phyloP scores from a whole-genome alignment of 1,140 invertebrate species.

The Drosophila tropicalis region DNA sequence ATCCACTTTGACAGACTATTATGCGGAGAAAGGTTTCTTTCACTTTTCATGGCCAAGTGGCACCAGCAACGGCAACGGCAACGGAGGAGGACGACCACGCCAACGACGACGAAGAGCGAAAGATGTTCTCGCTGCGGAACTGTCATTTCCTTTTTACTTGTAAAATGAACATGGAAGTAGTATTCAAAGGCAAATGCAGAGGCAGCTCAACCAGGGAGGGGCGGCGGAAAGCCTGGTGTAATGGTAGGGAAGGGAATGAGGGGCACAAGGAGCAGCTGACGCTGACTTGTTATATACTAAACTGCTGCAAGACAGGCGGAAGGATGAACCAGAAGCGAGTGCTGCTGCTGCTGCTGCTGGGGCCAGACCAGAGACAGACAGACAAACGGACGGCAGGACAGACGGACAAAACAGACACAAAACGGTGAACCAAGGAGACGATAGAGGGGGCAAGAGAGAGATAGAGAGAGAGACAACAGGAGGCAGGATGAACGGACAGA shows the following conservation, averaged over 20 bases:
- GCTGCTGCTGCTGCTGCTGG: slow-evolving; percentile 21
- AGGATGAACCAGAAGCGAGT: slow-evolving; percentile 69
- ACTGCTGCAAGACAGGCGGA: slow-evolving; percentile 68
- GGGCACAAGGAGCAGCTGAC: slow-evolving; percentile 69
- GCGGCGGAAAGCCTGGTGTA: background rate
- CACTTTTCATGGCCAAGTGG: slow-evolving; percentile 54
- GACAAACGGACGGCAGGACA: slow-evolving; percentile 43
- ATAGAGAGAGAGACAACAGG: slow-evolving; percentile 24
- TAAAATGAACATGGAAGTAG: slow-evolving; percentile 82
- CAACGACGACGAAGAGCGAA: slow-evolving; percentile 48
- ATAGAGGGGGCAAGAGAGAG: slow-evolving; percentile 10
- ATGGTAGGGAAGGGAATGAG: slow-evolving; percentile 18
- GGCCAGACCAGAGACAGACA: slow-evolving; percentile 51
- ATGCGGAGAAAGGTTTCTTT: slow-evolving; percentile 80
- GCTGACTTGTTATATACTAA: slow-evolving; percentile 81
- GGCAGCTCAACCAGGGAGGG: slow-evolving; percentile 13
- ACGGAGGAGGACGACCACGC: slow-evolving; percentile 22
- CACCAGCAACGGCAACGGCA: slow-evolving; percentile 6
- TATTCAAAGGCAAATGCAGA: slow-evolving; percentile 79
- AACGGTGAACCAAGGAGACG: slow-evolving; percentile 21
- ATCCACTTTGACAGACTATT: slow-evolving; percentile 79
- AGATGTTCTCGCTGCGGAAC: slow-evolving; percentile 81
- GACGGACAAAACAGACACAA: slow-evolving; percentile 38
- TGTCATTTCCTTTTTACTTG: slow-evolving; percentile 83
- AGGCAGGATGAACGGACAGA: slow-evolving; percentile 41